Base-by-base conservation (phyloP, 2,797 vertebrate genomes). In the Siniperca scherzeri region DNA sequence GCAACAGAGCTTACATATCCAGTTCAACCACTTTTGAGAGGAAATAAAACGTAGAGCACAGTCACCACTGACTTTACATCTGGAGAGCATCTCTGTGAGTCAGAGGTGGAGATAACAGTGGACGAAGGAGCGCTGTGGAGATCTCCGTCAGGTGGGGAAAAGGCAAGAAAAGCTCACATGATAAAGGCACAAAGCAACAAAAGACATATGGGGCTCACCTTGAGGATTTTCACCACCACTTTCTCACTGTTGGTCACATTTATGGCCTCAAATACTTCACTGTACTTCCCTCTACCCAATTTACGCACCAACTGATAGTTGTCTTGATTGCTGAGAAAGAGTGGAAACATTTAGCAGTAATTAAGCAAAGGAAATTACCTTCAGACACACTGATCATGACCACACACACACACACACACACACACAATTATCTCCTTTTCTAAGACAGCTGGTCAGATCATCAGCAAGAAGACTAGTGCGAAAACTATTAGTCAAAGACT, bases 171-270 rank as follows among this genome's bases (percentile, higher is more conserved):
- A 19, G 21, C 16, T 25, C 7, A 61, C 10, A 46, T 13, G 3
- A n/a, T 4, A 4, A 53, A 70, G 7, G 7, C 33, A 25, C 13
- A 44, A n/a, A 33, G 22, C 33, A 27, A 56, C 5, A 52, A 5
- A 19, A 12, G 27, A 44, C 19, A 55, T 10, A 1, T 0, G 6
- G 12, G 14, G 91, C 96, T 97, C 94, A 99, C 98, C 97, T 99
- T 99, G 77, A 99, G 97, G 92, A 99, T 99, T 96, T 99, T 99
- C 78, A 99, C 98, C 68, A 99, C 98, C 70, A 99, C 98, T 85
- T 98, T 97, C 92, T 99, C 98, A 68, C 98, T 99, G 96, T 97
- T 99, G 93, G 97, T 99, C 94, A 99, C 97, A 93, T 99, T 99
- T 93, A 99, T 98, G 92, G 98, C 98, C 95, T 99, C 98, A 66